Evolutionary conservation across 2,888 invertebrate genomes (phyloP).

Genomic region (Cylindroiulus punctatus): DNA sequence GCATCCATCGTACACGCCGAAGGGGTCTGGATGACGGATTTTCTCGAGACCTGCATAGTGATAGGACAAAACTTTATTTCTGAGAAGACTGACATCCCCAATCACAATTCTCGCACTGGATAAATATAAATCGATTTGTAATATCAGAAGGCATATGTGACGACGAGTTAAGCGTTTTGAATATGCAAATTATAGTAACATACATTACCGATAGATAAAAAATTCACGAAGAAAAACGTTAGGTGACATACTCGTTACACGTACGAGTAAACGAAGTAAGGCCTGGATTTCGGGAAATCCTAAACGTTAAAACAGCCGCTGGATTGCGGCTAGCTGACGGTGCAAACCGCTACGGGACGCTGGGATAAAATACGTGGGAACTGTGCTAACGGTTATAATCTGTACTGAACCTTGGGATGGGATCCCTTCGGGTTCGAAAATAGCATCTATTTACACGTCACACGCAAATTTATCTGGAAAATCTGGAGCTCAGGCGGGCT

Average conservation of each 20-base stretch:
- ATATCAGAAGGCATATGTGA: conserved; percentile 26
- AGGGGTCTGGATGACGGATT: no score
- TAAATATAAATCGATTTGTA: background rate
- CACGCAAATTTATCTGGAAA: background rate
- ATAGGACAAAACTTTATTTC: conserved; percentile 7
- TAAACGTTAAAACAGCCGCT: background rate
- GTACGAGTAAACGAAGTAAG: background rate
- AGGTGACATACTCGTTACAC: background rate
- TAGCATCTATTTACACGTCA: conserved; percentile 42
- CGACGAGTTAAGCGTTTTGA: background rate
- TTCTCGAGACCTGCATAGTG: background rate
- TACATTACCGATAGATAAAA: background rate
- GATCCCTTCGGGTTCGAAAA: background rate
- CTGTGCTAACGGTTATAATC: background rate
- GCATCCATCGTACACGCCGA: background rate
- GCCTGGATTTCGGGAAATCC: background rate
- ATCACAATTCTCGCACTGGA: background rate
- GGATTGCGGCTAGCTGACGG: background rate
- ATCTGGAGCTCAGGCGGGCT: background rate
- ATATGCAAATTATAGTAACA: conserved; percentile 25
- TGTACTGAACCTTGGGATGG: background rate
- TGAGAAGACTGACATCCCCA: background rate
- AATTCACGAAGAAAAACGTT: background rate
- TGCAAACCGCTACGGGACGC: background rate
- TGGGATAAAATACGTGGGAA: background rate